Evolutionary conservation across 2,797 vertebrate genomes (phyloP), one percentile per base, ranked within the genome.

Genomic region (Pampus argenteus): DNA sequence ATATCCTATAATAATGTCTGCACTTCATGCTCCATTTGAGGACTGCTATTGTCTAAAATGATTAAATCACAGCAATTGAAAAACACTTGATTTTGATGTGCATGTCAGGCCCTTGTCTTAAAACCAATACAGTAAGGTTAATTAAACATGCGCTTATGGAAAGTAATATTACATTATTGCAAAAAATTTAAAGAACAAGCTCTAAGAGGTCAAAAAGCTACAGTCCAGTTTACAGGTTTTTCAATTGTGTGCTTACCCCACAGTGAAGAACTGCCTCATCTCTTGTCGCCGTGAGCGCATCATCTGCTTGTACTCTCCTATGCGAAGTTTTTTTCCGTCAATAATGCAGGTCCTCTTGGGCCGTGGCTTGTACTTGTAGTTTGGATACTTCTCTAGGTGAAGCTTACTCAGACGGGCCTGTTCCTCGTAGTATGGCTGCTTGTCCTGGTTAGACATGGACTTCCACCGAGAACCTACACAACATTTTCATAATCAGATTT

Each of bases 271-370:
- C 93, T 99, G 98, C 88, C 98, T 96, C 98, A 99, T 99, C 91
- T 99, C 98, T 90, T 99, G 98, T 76, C 98, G 94, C 86, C 98
- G 95, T 87, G 97, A 98, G 85, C 98, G 96, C 98, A 99, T 99
- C 94, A 99, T 95, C 86, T 99, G 98, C 89, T 99, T 99, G 93
- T 99, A 99, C 86, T 99, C 98, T 50, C 98, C 97, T 47, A 99
- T 99, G 62, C 98, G 97, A 58, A 99, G 94, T 78, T 99, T 99
- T 89, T 99, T 99, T 23, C 98, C 98, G 18, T 99, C 98, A 31
- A 99, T 99, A 56, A 99, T 99, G 94, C 98, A 99, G 90, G 98
- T 99, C 86, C 98, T 97, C 88, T 99, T 99, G 73, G 98, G 98
- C 88, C 98, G 95, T 9, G 98, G 98, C 91, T 99, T 99, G 94